Conservation (phyloP, 2,797 vertebrate species). For the Enteromius argenteus region DNA sequence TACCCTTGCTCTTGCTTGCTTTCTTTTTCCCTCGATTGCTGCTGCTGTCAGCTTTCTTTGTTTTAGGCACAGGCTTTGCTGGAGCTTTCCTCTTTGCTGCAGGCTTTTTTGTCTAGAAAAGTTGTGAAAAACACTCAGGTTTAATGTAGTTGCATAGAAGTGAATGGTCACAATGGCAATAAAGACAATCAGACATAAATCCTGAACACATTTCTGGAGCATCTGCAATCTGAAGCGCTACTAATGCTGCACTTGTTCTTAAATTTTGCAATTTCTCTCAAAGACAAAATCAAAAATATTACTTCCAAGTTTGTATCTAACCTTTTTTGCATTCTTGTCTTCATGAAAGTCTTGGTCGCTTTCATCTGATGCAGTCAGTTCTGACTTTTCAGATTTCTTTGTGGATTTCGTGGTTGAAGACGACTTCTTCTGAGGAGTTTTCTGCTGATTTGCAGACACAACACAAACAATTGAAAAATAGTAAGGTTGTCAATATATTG, state of each 20-base stretch:
- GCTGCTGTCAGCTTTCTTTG: conserved; percentile 97
- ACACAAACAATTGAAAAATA: neutral
- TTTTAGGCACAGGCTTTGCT: conserved; percentile 79
- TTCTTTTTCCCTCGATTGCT: conserved; percentile 85
- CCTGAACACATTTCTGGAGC: neutral
- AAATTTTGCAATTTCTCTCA: neutral
- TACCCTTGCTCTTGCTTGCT: conserved; percentile 85
- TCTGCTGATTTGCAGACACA: conserved; percentile 46
- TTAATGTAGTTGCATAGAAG: neutral
- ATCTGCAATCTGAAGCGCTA: neutral
- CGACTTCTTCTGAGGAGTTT: conserved; percentile 65
- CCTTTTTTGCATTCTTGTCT: conserved; percentile 47
- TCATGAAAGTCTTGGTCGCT: conserved; percentile 56
- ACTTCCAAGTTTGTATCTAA: neutral
- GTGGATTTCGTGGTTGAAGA: conserved; percentile 63
- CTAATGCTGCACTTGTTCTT: neutral
- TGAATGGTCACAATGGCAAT: neutral
- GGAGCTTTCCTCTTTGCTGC: conserved; percentile 70
- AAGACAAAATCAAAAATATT: neutral
- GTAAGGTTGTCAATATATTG: neutral
- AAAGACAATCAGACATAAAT: neutral
- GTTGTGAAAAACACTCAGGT: neutral
- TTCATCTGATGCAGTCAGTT: conserved; percentile 63
- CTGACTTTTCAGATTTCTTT: conserved; percentile 59
- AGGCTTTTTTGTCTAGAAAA: conserved; percentile 81